Base-by-base conservation (phyloP, 2,797 vertebrate species). In the Epinephelus malabaricus region DNA sequence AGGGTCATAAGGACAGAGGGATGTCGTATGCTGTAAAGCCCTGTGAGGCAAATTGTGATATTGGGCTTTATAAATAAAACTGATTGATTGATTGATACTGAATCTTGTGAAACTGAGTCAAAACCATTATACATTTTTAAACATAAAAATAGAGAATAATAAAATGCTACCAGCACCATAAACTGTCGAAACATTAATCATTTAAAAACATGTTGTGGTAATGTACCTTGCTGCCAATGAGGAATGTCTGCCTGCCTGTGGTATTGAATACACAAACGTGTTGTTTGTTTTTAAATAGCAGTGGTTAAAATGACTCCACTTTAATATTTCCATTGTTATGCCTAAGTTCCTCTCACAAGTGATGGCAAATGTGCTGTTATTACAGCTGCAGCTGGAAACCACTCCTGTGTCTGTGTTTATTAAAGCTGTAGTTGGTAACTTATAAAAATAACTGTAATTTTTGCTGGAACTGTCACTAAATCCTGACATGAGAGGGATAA, bases 291-390 rank as follows among this genome's bases (percentile, higher is more conserved):
- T 61, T 13, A 55, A 46, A 60, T 60, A 14, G 40, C 13, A 2
- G 45, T 17, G 69, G 49, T 73, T 34, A 19, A 34, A 79, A 74
- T 13, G 55, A 69, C 56, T 51, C 8, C 10, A 6, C 21, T 40
- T 46, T 66, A 56, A 68, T 25, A 45, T 73, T 82, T 78, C 75
- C 69, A 73, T 9, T 69, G 59, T 23, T 38, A n/a, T 34, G 46
- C n/a, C n/a, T n/a, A n/a, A n/a, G n/a, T n/a, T n/a, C n/a, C 23
- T 54, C 54, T 60, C 7, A 9, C 46, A 61, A n/a, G 63, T 60
- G 61, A 73, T 49, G 56, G 59, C 59, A 63, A 54, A 72, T 43
- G n/a, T 19, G 21, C 51, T 34, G 9, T 43, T 43, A 9, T 10
- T 11, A 43, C 40, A 43, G 9, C 40, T 43, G 40, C 11, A 43